phyloP scores from a whole-genome alignment of 1,140 invertebrate genomes.

The Spodoptera frugiperda region DNA sequence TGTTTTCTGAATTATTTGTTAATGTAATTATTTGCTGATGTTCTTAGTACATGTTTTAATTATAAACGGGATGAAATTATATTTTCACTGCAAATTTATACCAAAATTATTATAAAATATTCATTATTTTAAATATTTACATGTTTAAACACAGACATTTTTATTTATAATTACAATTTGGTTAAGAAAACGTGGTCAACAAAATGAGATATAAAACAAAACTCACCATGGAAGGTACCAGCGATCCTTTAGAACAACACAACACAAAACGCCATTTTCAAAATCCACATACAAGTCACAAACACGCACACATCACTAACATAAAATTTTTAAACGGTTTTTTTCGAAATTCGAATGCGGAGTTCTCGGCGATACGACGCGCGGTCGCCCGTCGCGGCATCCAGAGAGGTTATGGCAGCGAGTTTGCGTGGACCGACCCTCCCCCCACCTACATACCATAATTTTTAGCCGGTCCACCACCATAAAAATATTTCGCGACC shows the following conservation, averaged over 20 bases:
- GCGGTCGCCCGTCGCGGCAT: conserved; percentile 57
- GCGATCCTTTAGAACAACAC: conserved; percentile 57
- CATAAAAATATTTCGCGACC: conserved; percentile 67
- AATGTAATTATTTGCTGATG: too few relatives aligned
- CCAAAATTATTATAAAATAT: too few relatives aligned
- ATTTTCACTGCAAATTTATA: too few relatives aligned
- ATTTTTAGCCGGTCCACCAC: conserved; percentile 55
- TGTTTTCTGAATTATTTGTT: too few relatives aligned
- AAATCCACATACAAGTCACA: conserved; percentile 51
- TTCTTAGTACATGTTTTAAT: too few relatives aligned
- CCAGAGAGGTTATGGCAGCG: conserved; percentile 63
- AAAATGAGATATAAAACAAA: neutral
- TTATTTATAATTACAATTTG: neutral
- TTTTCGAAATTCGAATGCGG: conserved; percentile 47
- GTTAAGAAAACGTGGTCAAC: conserved; percentile 7
- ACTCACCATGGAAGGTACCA: conserved; percentile 69
- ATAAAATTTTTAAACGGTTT: conserved; percentile 40
- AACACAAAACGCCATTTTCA: conserved; percentile 51
- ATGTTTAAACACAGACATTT: neutral
- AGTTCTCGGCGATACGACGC: conserved; percentile 39
- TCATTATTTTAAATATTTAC: too few relatives aligned
- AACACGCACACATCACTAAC: conserved; percentile 61
- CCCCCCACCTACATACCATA: conserved; percentile 54
- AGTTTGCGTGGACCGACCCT: conserved; percentile 52
- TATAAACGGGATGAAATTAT: too few relatives aligned